phyloP scores from a whole-genome alignment of 2,113 vertebrate species.

The Leptocoma aspasia region DNA sequence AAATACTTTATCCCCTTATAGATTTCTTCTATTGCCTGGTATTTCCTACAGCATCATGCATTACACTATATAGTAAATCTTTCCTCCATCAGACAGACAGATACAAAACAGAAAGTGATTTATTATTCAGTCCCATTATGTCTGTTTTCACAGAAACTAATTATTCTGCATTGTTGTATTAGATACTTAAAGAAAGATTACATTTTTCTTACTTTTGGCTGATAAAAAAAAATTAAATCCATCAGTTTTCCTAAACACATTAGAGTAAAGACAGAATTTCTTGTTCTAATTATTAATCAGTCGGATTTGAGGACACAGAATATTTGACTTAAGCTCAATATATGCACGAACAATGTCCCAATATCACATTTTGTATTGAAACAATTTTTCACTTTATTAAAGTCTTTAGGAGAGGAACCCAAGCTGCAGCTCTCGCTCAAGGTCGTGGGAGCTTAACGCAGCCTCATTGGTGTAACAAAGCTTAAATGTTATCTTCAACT shows the following conservation, averaged over 20 bases:
- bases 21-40: conserved; percentile 28
- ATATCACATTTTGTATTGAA: conserved; percentile 77
- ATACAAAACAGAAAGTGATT: conserved; percentile 75
- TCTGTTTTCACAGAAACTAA: conserved; percentile 82
- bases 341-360: conserved; percentile 77
- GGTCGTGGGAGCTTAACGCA: conserved; percentile 48
- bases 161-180: conserved; percentile 83
- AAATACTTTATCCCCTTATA: conserved; percentile 24
- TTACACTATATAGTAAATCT: conserved; percentile 65
- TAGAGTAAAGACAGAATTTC: conserved; percentile 78
- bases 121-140: conserved; percentile 82
- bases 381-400: conserved; percentile 82
- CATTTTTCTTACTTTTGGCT: conserved; percentile 81
- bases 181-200: conserved; percentile 85
- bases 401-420: conserved; percentile 68
- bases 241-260: conserved; percentile 85
- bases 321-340: conserved; percentile 79
- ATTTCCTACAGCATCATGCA: conserved; percentile 43
- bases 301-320: conserved; percentile 76
- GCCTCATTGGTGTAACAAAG: conserved; percentile 57
- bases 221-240: conserved; percentile 86
- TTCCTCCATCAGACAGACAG: conserved; percentile 70
- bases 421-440: conserved; percentile 46
- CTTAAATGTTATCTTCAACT: conserved; percentile 68
- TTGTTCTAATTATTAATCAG: conserved; percentile 83